These are phyloP conservation scores for Silurus aristotelis DNA, from an alignment of 2,797 vertebrate species.

Conservation along the genomic window DNA sequence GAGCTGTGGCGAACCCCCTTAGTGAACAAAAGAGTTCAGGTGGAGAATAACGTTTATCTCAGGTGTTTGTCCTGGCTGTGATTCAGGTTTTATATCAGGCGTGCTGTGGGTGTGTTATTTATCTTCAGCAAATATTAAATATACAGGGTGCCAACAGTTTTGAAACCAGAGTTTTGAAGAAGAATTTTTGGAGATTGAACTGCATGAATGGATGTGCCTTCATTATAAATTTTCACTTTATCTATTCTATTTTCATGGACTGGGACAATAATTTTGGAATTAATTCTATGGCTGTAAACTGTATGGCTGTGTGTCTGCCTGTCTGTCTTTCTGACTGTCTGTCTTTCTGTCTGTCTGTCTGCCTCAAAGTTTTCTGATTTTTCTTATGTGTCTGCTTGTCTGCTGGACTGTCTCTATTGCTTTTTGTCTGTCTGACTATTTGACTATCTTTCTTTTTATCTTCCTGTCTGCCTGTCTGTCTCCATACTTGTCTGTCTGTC, in stretches of 20 bases:
- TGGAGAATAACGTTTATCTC: background rate
- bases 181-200: background rate
- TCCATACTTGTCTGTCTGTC: too few species aligned
- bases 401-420: background rate
- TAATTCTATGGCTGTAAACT: background rate
- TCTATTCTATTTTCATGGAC: background rate
- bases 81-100: background rate
- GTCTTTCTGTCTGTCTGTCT: background rate
- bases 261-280: background rate
- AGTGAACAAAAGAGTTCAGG: background rate
- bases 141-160: background rate
- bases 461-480: too few species aligned
- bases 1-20: background rate
- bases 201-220: background rate
- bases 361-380: background rate
- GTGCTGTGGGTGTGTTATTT: background rate
- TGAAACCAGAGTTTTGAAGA: background rate
- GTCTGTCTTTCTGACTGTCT: too few species aligned
- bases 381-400: background rate
- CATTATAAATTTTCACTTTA: too few species aligned
- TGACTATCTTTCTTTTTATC: too few species aligned
- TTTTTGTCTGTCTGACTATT: too few species aligned
- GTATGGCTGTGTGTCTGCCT: background rate
- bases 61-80: background rate
- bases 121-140: background rate